Percentiles rank a stretch among this genome's conserved stretches.
Evolutionary conservation across 2,888 invertebrate species (phyloP).

Genomic region (Cartodere bifasciata): DNA sequence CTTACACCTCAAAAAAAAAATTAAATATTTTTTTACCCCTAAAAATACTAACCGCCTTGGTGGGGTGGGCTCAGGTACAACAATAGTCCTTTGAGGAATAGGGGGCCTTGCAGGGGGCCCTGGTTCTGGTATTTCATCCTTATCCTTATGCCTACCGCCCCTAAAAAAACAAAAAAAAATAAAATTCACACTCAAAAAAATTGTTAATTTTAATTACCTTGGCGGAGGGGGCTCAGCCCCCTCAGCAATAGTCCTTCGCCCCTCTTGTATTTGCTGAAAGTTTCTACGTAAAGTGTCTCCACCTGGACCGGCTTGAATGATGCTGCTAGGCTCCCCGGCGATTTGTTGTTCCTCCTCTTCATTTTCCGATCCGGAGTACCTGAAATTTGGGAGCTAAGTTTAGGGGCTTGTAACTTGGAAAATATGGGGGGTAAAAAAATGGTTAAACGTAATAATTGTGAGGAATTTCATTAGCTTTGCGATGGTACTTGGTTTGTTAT

Average conservation of each 20-base stretch:
- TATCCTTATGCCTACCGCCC: conserved; percentile 36
- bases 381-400: conserved; percentile 14
- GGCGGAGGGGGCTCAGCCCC: conserved; percentile 46
- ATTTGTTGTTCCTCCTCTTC: conserved; percentile 89
- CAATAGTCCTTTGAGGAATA: conserved; percentile 81
- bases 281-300: conserved; percentile 94
- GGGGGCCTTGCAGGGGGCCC: conserved; percentile 81
- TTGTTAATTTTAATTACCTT: conserved; percentile 22
- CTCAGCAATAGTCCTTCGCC: conserved; percentile 48
- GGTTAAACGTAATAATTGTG: no score
- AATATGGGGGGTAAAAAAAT: no score
- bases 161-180: conserved; percentile 15
- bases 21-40: not conserved
- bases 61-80: conserved; percentile 72
- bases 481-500: no score
- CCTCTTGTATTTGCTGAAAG: conserved; percentile 95
- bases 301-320: conserved; percentile 74
- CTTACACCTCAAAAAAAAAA: not conserved
- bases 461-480: no score
- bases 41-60: conserved; percentile 43
- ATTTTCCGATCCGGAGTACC: conserved; percentile 92
- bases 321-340: conserved; percentile 90
- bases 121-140: conserved; percentile 62
- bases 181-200: not conserved
- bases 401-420: no score